phyloP scores from a whole-genome alignment of 2,113 vertebrate species.

The Strix uralensis region DNA sequence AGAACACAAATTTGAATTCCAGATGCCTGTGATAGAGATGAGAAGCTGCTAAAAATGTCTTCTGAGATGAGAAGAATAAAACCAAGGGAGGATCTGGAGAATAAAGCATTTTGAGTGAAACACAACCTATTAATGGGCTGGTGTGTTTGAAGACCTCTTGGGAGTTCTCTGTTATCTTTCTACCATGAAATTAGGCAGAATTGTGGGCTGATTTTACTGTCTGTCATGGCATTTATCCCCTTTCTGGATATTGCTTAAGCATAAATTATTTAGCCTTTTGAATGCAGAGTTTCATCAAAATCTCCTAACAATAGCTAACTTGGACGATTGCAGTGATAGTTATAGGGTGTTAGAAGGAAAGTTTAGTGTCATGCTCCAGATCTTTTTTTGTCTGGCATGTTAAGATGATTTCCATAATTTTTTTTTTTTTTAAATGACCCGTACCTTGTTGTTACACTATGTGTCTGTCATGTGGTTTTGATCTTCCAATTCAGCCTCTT shows the following conservation, averaged over 20 bases:
- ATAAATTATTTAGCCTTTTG: neutral
- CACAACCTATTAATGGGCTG: neutral
- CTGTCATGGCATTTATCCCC: neutral
- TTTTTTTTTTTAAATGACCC: neutral
- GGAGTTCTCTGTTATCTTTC: neutral
- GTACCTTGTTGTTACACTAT: neutral
- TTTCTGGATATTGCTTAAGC: neutral
- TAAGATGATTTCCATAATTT: neutral
- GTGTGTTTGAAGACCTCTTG: neutral
- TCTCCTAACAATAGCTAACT: neutral
- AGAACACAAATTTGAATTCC: neutral
- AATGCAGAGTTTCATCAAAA: neutral
- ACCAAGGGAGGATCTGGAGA: neutral
- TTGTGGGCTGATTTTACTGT: neutral
- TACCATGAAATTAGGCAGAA: neutral
- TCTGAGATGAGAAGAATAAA: neutral
- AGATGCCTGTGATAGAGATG: neutral
- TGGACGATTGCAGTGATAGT: neutral
- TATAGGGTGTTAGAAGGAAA: neutral
- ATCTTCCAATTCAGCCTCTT: neutral
- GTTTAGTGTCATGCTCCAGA: neutral
- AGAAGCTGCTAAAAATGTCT: neutral
- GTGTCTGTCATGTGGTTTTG: neutral
- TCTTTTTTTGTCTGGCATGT: neutral
- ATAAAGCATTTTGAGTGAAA: neutral